These are phyloP conservation scores for Globodera rostochiensis DNA, from an alignment of 1,140 invertebrate species.

Conservation along the genomic window DNA sequence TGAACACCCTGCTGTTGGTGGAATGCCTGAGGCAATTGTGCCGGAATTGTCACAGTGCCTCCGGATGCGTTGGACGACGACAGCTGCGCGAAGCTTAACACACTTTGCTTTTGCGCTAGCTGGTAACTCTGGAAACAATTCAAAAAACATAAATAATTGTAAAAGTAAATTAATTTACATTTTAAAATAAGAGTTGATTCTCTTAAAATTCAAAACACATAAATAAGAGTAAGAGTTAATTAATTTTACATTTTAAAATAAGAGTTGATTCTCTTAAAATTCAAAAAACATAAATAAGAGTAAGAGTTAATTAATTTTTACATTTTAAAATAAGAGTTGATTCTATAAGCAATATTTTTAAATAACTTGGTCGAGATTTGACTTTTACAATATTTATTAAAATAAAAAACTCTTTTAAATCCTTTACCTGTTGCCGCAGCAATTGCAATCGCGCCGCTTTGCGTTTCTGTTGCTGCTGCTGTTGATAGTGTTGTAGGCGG, in stretches of 20 bases:
- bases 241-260: too few species aligned
- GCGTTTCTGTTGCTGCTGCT: slow-evolving; percentile 50
- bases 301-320: too few species aligned
- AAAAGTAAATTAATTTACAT: too few species aligned
- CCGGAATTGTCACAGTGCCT: slow-evolving; percentile 4
- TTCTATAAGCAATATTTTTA: too few species aligned
- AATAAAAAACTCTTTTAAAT: not conserved
- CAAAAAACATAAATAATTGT: not conserved
- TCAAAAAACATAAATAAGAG: too few species aligned
- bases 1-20: slow-evolving; percentile 24
- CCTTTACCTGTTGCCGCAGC: slow-evolving; percentile 45
- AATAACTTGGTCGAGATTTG: too few species aligned
- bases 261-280: too few species aligned
- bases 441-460: slow-evolving; percentile 52
- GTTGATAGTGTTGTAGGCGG: slow-evolving; percentile 42
- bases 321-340: too few species aligned
- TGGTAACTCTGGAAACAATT: slow-evolving; percentile 40
- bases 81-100: slow-evolving; percentile 14
- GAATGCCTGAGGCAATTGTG: not conserved
- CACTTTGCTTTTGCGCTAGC: slow-evolving; percentile 44
- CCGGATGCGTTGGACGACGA: not conserved
- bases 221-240: too few species aligned
- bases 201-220: too few species aligned
- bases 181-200: too few species aligned
- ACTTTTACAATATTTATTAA: not conserved